These are phyloP conservation scores for Celastrina argiolus DNA, from an alignment of 2,888 invertebrate genomes.

Conservation along the genomic window DNA sequence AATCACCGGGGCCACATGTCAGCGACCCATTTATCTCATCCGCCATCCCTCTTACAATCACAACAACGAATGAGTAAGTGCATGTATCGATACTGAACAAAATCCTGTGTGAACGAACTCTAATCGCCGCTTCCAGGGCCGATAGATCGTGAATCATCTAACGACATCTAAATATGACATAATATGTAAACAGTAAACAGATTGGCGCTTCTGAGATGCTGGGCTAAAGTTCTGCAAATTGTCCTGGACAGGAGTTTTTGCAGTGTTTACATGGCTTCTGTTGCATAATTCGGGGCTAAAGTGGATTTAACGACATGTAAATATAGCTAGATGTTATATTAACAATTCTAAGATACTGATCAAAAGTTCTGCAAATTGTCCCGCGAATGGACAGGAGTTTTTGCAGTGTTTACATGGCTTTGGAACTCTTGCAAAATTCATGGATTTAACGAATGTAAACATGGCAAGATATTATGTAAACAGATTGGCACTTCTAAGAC, in stretches of 20 bases:
- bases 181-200: slow-evolving; percentile 12
- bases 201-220: background rate
- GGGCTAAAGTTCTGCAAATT: background rate
- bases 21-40: slow-evolving; percentile 77
- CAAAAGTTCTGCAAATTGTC: too few relatives aligned
- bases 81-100: slow-evolving; percentile 71
- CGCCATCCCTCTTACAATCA: slow-evolving; percentile 78
- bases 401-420: too few relatives aligned
- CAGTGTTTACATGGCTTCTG: background rate
- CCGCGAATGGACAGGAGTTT: too few relatives aligned
- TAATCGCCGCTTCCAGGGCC: slow-evolving; percentile 72
- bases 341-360: too few relatives aligned
- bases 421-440: background rate
- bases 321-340: too few relatives aligned
- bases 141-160: slow-evolving; percentile 41
- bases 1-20: slow-evolving; percentile 76
- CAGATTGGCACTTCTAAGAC: too few relatives aligned
- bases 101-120: slow-evolving; percentile 78
- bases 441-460: too few relatives aligned
- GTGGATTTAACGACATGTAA: too few relatives aligned
- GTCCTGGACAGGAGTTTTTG: background rate
- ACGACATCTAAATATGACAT: background rate
- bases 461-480: too few relatives aligned
- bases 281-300: background rate
- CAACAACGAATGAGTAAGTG: slow-evolving; percentile 78